Base-by-base conservation (phyloP, 2,113 vertebrate genomes). In the Platanista minor region DNA sequence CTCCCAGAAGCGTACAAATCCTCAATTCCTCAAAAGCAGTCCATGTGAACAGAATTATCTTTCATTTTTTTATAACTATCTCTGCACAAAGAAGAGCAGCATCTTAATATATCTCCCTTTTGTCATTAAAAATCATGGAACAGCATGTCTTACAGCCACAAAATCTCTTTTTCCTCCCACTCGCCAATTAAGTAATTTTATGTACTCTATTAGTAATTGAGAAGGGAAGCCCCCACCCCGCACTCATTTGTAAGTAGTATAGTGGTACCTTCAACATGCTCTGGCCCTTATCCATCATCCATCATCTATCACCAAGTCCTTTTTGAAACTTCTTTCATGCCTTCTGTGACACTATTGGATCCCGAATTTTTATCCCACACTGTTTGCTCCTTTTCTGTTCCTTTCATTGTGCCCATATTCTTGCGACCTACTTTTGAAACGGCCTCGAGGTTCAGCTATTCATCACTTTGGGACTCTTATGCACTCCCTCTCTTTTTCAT, bases 41-140 rank as follows among this genome's bases (percentile, higher is more conserved):
- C 41, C 6, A 15, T 31, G 39, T 8, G 29, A 18, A 88, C 18
- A 84, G 36, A 96, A 91, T 91, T 6, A 61, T 77, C 71, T 18
- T n/a, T 43, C 75, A 62, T 54, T 86, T 81, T 39, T 87, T 78
- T 59, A 46, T 87, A 85, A 43, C 21, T 87, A 18, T 91, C 13
- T 92, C 69, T 93, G 21, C 33, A 91, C 61, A 78, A 88, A 94
- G 59, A 96, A 89, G 49, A 84, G 20, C 72, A 91, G 8, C 59
- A 61, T 86, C 52, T 85, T 95, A 72, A 62, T 69, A 14, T 89
- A 66, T 69, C 21, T 88, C 62, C 21, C 49, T 90, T 90, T 89
- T 95, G 15, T 93, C 43, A 92, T 96, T 94, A 64, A 54, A 59
- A 96, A 57, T 12, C 33, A 64, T 43, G 85, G 62, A 93, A 94